phyloP scores from a whole-genome alignment of 1,140 invertebrate species.

The Procambarus clarkii region DNA sequence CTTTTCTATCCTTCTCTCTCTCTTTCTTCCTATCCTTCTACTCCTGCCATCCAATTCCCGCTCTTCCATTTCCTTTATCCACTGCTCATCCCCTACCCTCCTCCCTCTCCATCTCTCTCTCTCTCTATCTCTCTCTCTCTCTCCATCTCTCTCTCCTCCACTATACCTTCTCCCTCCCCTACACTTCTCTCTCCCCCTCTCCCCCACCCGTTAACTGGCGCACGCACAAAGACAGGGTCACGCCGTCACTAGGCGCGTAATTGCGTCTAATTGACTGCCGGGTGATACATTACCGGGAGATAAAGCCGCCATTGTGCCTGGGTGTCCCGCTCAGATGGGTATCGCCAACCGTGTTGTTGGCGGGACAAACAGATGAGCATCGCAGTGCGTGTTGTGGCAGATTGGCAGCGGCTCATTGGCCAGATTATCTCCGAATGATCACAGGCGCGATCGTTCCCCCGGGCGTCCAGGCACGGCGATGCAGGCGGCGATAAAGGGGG shows the following conservation, averaged over 20 bases:
- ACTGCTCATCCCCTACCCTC: too few species aligned
- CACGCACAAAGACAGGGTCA: constrained; percentile 44
- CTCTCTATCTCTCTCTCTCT: not conserved
- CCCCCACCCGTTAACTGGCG: constrained; percentile 33
- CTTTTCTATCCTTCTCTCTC: not conserved
- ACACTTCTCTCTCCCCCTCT: not conserved
- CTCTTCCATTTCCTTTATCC: too few species aligned
- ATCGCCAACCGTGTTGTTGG: not conserved
- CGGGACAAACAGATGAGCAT: constrained; percentile 44
- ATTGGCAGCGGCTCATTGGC: constrained; percentile 37
- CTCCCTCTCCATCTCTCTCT: not conserved
- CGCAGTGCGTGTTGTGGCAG: constrained; percentile 46
- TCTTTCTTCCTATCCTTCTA: not conserved
- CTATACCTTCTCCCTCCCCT: not conserved
- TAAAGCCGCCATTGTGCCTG: constrained; percentile 50
- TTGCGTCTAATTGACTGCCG: constrained; percentile 54
- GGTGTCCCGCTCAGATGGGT: not conserved
- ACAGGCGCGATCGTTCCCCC: not conserved
- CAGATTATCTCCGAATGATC: constrained; percentile 46
- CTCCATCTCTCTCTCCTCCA: not conserved
- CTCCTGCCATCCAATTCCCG: too few species aligned
- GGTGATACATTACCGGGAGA: constrained; percentile 54
- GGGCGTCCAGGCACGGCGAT: not conserved
- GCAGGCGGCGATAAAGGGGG: constrained; percentile 2
- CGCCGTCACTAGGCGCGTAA: constrained; percentile 49